phyloP scores from a whole-genome alignment of 2,113 vertebrate species.

The Macaca mulatta region DNA sequence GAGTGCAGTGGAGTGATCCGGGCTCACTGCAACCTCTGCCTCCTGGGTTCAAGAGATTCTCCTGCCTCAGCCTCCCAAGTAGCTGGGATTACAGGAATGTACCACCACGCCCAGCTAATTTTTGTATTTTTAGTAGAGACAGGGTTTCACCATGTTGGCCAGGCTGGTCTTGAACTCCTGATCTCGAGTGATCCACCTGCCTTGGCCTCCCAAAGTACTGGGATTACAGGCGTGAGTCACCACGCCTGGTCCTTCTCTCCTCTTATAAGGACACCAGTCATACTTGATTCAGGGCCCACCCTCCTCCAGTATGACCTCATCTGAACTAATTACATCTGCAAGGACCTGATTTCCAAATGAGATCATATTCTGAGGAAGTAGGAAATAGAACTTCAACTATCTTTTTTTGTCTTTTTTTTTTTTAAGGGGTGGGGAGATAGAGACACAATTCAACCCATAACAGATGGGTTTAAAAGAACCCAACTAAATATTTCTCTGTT shows the following conservation, averaged over 20 bases:
- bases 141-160: no score
- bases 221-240: no score
- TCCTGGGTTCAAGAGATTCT: no score
- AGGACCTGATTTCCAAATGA: background rate
- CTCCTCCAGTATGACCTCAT: background rate
- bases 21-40: no score
- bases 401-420: background rate
- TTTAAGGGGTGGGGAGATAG: background rate
- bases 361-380: background rate
- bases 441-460: background rate
- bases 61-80: no score
- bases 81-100: no score
- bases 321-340: background rate
- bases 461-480: background rate
- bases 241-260: background rate
- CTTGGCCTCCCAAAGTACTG: no score
- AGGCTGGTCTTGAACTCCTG: no score
- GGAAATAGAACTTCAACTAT: background rate
- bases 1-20: no score
- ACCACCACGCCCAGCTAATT: no score
- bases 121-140: no score
- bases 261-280: background rate
- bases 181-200: no score
- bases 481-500: background rate
- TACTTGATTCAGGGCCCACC: background rate